A percentile compares a stretch with the other conserved stretches of the same genome.
These are phyloP conservation scores for Drosophila malerkotliana DNA, from an alignment of 1,140 invertebrate species.

Conservation along the genomic window DNA sequence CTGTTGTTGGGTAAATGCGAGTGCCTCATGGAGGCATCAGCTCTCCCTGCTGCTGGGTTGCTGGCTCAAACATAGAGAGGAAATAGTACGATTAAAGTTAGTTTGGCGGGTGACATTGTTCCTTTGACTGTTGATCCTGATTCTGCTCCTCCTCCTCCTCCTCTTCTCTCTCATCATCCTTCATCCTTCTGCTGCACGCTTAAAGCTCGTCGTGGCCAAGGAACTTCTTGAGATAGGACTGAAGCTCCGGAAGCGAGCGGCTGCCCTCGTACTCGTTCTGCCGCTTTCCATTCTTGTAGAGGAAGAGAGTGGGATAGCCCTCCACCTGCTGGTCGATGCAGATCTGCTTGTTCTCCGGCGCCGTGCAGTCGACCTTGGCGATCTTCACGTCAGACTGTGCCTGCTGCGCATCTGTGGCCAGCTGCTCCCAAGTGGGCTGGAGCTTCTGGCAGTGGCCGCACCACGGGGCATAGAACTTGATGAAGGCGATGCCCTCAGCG, in stretches of 20 bases:
- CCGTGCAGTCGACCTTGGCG: constrained; percentile 91
- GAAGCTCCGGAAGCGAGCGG: constrained; percentile 87
- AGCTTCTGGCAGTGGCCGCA: constrained; percentile 90
- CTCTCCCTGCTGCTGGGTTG: constrained; percentile 9
- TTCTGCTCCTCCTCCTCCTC: constrained; percentile 5
- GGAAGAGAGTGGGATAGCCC: constrained; percentile 91
- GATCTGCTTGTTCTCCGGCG: constrained; percentile 86
- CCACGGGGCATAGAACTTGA: constrained; percentile 95
- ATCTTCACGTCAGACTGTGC: constrained; percentile 85
- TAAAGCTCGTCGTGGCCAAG: constrained; percentile 74
- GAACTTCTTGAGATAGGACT: constrained; percentile 73
- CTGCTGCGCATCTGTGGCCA: constrained; percentile 87
- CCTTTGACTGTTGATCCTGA: constrained; percentile 27
- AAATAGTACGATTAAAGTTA: constrained; percentile 30
- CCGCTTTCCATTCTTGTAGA: constrained; percentile 88
- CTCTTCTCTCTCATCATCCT: neutral
- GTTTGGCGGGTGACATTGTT: constrained; percentile 51
- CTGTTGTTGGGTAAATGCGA: constrained; percentile 28
- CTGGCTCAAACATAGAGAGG: constrained; percentile 6
- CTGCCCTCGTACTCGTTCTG: constrained; percentile 90
- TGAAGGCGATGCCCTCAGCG: constrained; percentile 88
- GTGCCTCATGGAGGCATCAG: constrained; percentile 36
- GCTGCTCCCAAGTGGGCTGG: constrained; percentile 89
- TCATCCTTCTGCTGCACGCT: constrained; percentile 3
- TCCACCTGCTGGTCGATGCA: constrained; percentile 90